phyloP scores from a whole-genome alignment of 2,797 vertebrate genomes.

The Myotis vivesi region DNA sequence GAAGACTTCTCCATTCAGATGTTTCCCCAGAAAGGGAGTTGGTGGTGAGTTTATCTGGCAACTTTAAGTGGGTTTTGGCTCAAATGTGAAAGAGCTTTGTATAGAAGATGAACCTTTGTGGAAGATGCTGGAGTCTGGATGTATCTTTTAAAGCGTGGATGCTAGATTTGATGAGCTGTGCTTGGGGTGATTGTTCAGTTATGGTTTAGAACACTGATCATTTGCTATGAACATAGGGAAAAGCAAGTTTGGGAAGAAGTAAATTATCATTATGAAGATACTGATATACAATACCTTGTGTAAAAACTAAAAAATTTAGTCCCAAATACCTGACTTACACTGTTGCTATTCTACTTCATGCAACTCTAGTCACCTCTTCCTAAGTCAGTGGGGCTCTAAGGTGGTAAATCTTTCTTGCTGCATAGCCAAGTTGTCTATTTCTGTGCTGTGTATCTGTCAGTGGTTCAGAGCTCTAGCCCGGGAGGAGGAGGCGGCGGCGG shows the following conservation, averaged over 20 bases:
- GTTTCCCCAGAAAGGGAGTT: constrained; percentile 8
- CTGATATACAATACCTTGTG: background rate
- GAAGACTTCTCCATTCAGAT: constrained; percentile 15
- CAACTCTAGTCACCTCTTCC: background rate
- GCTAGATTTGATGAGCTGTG: background rate
- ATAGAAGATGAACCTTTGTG: background rate
- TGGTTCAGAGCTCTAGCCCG: constrained; percentile 88
- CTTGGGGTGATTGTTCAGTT: background rate
- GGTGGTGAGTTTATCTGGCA: constrained; percentile 1
- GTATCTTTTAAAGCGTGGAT: background rate
- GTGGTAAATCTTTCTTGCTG: constrained; percentile 3
- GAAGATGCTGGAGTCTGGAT: background rate
- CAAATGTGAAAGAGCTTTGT: constrained; percentile 29
- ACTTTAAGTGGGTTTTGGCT: constrained; percentile 7
- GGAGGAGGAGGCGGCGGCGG: constrained; percentile 79
- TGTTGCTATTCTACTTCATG: background rate
- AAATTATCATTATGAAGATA: background rate
- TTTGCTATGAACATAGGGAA: background rate
- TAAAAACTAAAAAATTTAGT: constrained; percentile 28
- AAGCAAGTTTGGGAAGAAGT: background rate
- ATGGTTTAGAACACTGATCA: constrained; percentile 9
- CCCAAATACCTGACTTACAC: background rate
- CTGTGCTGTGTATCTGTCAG: constrained; percentile 80
- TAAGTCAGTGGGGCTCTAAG: background rate
- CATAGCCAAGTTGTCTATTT: constrained; percentile 41